These are phyloP conservation scores for Notothenia rossii DNA, from an alignment of 2,113 vertebrate species.

Conservation along the genomic window DNA sequence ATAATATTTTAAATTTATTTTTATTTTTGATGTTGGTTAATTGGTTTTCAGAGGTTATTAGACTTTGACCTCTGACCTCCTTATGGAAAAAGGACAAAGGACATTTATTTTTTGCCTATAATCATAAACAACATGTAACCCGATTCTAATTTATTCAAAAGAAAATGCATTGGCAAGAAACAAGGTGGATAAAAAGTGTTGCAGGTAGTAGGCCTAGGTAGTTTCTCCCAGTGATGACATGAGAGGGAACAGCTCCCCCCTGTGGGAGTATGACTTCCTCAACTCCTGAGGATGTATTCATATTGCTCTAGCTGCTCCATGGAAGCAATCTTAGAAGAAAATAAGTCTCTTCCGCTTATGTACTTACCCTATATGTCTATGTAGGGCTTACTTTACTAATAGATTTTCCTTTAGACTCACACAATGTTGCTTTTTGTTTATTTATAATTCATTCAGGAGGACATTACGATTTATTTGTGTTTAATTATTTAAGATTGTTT, in stretches of 20 bases:
- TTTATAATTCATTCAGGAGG: too few species aligned
- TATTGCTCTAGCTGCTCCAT: background rate
- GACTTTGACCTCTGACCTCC: background rate
- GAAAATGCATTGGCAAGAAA: too few species aligned
- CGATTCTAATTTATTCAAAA: background rate
- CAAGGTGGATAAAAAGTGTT: background rate
- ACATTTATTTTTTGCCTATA: too few species aligned
- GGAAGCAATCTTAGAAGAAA: background rate
- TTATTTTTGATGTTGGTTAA: too few species aligned
- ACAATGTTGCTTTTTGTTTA: too few species aligned
- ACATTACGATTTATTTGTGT: too few species aligned
- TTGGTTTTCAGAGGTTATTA: background rate
- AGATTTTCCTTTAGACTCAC: too few species aligned
- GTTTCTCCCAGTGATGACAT: background rate
- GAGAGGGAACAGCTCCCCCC: background rate
- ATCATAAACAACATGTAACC: background rate
- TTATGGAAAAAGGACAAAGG: background rate
- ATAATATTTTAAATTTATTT: too few species aligned
- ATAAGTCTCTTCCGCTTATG: background rate
- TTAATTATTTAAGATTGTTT: too few species aligned
- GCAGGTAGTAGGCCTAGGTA: too few species aligned
- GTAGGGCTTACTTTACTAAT: background rate
- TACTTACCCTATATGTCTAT: background rate
- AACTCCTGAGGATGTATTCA: background rate
- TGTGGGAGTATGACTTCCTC: conserved; percentile 27